Evolutionary conservation across 2,797 vertebrate species (phyloP), one percentile per base, ranked within the genome.

Genomic region (Gallirallus australis): DNA sequence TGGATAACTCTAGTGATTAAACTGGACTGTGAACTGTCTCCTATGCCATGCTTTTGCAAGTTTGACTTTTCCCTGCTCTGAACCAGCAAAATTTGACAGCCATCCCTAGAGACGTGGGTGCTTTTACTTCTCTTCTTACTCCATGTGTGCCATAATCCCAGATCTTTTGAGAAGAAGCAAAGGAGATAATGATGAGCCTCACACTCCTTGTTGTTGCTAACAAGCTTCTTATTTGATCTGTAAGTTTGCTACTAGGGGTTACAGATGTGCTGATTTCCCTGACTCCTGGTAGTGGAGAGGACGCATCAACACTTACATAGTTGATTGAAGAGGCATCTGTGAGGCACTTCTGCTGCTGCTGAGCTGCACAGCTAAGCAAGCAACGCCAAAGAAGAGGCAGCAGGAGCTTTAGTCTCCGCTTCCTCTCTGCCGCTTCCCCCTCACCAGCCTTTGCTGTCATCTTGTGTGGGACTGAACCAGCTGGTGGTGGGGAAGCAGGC

Each of bases 391-490:
- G 66, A 54, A 54, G 69, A 86, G 53, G 48, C 48, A 90, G 47
- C 35, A 76, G 66, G 35, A 93, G 48, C 39, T 84, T 86, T 35
- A 84, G 17, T 35, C 63, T 95, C 40, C 0, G 3, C 30, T 94
- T 93, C 82, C 86, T 81, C 61, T 71, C 65, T 54, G 19, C 79
- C 2, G 17, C 94, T 92, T 78, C 95, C 84, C 68, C 81, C 82
- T 93, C 93, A 90, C 66, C 72, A 88, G 56, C 35, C 45, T 79
- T 76, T 91, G 52, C 48, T 91, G 77, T 94, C 77, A 72, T 91
- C 83, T 71, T 79, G 73, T 95, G 90, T 95, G 71, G 94, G 81
- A 91, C 53, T 93, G 53, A 86, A 86, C 48, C 94, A 95, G 77
- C 90, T 94, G 94, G 90, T 15, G 16, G 10, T 24, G 60, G 19